A percentile compares a stretch with the other conserved stretches of the same genome.
Conservation (phyloP, 2,113 vertebrate genomes). For the Dicaeum eximium region DNA sequence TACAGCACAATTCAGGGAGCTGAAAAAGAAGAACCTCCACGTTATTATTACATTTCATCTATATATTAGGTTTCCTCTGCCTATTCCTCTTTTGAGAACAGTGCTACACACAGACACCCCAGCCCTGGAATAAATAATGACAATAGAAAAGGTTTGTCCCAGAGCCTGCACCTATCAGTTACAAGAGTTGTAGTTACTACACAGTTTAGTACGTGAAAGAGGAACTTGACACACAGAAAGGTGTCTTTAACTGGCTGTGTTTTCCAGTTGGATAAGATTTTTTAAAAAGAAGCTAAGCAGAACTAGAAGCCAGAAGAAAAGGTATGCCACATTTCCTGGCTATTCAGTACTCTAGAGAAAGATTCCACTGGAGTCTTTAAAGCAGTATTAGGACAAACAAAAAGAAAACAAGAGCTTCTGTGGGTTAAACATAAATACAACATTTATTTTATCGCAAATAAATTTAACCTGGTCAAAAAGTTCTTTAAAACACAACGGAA, state of each 20-base stretch:
- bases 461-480: neutral
- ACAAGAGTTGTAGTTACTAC: neutral
- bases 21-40: neutral
- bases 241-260: neutral
- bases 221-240: neutral
- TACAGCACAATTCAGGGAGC: neutral
- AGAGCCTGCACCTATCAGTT: neutral
- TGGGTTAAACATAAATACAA: neutral
- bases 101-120: neutral
- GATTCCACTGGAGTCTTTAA: neutral
- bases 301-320: neutral
- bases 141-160: neutral
- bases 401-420: neutral
- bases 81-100: neutral
- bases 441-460: neutral
- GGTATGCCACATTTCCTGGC: neutral
- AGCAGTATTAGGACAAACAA: neutral
- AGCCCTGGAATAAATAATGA: neutral
- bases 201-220: accelerated
- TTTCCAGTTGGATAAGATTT: neutral
- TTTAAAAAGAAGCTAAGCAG: neutral
- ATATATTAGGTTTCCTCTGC: neutral
- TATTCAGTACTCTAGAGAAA: neutral
- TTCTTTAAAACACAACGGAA: neutral
- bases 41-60: neutral